Percentiles rank a stretch among this genome's conserved stretches.
phyloP scores from a whole-genome alignment of 2,113 vertebrate species.

The Grus americana region DNA sequence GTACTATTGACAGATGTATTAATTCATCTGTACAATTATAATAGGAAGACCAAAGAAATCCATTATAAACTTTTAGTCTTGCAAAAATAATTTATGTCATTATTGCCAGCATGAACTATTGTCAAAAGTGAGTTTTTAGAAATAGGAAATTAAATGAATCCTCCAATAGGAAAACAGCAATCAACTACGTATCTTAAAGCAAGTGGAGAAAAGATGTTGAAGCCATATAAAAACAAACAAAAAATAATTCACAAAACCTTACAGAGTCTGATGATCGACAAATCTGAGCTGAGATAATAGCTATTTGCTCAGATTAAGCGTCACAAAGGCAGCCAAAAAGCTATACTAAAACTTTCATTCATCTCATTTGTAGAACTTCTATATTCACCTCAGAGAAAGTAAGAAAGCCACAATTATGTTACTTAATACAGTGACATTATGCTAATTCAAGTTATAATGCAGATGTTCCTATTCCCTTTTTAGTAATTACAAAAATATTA shows the following conservation, averaged over 20 bases:
- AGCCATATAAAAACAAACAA: background rate
- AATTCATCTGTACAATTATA: background rate
- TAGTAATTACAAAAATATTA: background rate
- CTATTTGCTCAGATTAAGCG: background rate
- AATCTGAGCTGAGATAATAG: background rate
- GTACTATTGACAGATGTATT: background rate
- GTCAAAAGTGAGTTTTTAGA: background rate
- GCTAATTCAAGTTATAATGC: background rate
- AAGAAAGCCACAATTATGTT: background rate
- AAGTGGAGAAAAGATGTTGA: background rate
- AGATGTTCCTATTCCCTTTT: background rate
- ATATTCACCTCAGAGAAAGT: background rate
- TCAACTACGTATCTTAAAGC: background rate
- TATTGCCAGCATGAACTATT: background rate
- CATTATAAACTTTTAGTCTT: background rate
- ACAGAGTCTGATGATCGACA: background rate
- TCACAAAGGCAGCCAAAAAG: background rate
- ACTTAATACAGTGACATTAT: background rate
- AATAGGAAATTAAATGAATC: background rate
- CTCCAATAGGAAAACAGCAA: slow-evolving; percentile 32
- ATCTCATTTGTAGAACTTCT: background rate
- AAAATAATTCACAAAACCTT: background rate
- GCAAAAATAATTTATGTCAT: background rate
- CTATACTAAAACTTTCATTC: background rate
- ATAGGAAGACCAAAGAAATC: background rate